Base-by-base conservation (phyloP, 2,888 invertebrate species). In the Icerya purchasi region DNA sequence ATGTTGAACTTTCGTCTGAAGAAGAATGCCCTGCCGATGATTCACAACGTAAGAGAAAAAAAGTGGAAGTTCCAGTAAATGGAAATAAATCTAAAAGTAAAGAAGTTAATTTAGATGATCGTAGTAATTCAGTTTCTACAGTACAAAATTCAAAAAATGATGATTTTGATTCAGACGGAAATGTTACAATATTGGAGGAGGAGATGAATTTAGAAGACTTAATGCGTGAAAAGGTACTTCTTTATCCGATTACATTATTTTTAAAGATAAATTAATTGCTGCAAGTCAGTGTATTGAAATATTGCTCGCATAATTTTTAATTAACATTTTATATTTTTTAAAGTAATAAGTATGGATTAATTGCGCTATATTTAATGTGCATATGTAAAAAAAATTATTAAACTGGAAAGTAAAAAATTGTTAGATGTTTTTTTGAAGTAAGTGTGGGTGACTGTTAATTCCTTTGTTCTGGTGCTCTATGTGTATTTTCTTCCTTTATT, bases 131-230 rank as follows among this genome's bases (percentile, higher is more conserved):
- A 22, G 58, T 60, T 49, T 60, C 63, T 14, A 56, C 49, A 18
- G 56, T 61, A n/a, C 50, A 23, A 53, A 54, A 57, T 50, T 50
- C 54, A 1, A 58, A 58, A 56, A 63, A 63, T 24, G 62, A 62
- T 36, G 61, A 62, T 50, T 61, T 63, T 8, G 64, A 84, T 61
- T 63, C 64, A 2, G 66, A 79, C 62, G 78, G 78, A 5, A 78
- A 79, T 64, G 78, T 86, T 61, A 78, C 78, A 8, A 78, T 84
- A 61, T 83, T 86, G 61, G 88, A 88, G 69, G 88, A 88, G 64
- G 88, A 88, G 67, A 80, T 89, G 66, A 88, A 90, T 69, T 72
- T 90, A 24, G 90, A 90, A 68, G 90, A 90, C 65, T 73, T 90
- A 61, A 90, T 90, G 88, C 83, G 82, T 67, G 89, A 90, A 70